phyloP scores from a whole-genome alignment of 2,113 vertebrate genomes.

The Anarrhichthys ocellatus region DNA sequence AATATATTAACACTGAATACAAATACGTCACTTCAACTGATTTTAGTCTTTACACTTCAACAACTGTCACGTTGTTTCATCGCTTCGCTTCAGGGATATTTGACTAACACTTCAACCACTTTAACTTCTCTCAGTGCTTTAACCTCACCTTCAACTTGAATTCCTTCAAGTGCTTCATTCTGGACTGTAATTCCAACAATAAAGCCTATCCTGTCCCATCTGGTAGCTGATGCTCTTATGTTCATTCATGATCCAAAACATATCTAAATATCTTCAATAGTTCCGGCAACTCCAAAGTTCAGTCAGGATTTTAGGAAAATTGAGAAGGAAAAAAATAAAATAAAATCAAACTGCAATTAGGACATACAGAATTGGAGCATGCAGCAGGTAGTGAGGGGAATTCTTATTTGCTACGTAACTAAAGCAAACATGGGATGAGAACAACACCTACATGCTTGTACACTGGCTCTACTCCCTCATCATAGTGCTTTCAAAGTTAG shows the following conservation, averaged over 20 bases:
- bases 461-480: neutral
- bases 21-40: neutral
- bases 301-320: neutral
- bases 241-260: neutral
- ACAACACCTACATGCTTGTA: neutral
- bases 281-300: neutral
- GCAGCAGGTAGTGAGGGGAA: neutral
- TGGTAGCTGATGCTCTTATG: neutral
- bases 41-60: neutral
- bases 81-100: neutral
- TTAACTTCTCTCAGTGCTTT: neutral
- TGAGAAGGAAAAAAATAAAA: neutral
- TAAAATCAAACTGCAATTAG: neutral
- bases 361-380: neutral
- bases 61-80: neutral
- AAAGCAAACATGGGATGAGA: neutral
- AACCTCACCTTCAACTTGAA: neutral
- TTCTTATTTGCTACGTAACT: neutral
- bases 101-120: neutral
- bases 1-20: neutral
- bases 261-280: neutral
- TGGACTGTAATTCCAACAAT: neutral
- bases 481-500: neutral
- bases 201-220: neutral
- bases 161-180: neutral